Evolutionary conservation across 2,797 vertebrate genomes (phyloP), one percentile per base, ranked within the genome.

Genomic region (Amblyopsis hoosieri): DNA sequence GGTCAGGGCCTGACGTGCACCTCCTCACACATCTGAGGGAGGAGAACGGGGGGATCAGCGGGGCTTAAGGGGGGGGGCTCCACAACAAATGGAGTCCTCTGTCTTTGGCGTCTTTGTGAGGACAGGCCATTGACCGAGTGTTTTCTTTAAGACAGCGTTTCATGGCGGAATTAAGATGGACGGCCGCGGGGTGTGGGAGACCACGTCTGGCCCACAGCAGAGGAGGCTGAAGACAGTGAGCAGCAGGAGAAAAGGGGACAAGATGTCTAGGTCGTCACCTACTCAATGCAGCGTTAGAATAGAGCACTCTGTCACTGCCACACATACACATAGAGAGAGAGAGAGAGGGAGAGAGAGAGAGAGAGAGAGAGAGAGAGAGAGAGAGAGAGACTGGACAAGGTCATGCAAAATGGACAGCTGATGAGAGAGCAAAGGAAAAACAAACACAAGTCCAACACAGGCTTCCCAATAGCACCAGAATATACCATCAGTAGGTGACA

Each of bases 1-100:
- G 75, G 86, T 88, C 82, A 83, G 82, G 76, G 67, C 79, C 73
- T 74, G 81, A 73, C 19, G 64, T 81, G 82, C 80, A 70, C 78
- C 74, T 78, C 23, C 23, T 23, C 23, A 3, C 78, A 79, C 70
- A 84, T 84, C 82, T 85, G 67, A 85, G 87, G 78, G 72, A 51
- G 66, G 60, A 72, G 69, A 81, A 63, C 72, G 70, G 71, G 61
- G 55, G 78, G 85, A 87, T 91, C 85, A 86, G 67, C 0, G 4
- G 52, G 82, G 84, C 85, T 91, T 88, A 87, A 84, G 85, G 76
- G 79, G 54, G 37, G 68, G 66, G 57, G 31, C 57, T 60, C 65
- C 57, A 75, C 70, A 81, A 72, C 67, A 80, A 76, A 75, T 50
- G 11, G 69, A 72, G 71, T 72, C 64, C 42, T 84, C 61, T 59